Conservation (phyloP, 1,140 invertebrate genomes). For the Samia ricini region DNA sequence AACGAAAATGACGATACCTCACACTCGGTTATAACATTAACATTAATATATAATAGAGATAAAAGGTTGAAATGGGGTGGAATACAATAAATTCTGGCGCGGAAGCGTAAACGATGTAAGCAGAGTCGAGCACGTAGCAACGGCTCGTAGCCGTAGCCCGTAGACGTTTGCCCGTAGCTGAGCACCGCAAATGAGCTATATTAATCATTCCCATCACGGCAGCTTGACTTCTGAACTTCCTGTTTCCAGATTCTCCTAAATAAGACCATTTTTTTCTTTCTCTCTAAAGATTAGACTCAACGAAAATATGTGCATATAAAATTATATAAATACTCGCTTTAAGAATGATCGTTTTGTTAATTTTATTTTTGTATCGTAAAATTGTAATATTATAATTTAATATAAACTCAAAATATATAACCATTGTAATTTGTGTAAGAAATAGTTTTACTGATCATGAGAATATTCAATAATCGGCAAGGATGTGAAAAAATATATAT, state of each 20-base stretch:
- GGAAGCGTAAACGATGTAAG: conserved; percentile 73
- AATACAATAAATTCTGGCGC: conserved; percentile 69
- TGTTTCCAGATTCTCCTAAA: conserved; percentile 59
- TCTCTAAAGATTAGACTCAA: conserved; percentile 3
- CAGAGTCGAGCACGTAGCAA: conserved; percentile 57
- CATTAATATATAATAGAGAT: conserved; percentile 63
- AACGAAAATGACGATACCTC: neutral
- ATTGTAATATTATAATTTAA: too few relatives aligned
- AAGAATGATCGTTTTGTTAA: neutral
- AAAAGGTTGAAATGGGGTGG: conserved; percentile 69
- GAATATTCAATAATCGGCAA: too few relatives aligned
- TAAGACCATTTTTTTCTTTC: conserved; percentile 44
- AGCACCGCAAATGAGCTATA: conserved; percentile 71
- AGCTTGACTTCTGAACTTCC: conserved; percentile 62
- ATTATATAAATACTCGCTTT: too few relatives aligned
- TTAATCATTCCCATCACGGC: conserved; percentile 71
- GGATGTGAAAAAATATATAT: too few relatives aligned
- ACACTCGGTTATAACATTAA: conserved; percentile 20
- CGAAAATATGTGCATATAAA: neutral
- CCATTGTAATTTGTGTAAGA: too few relatives aligned
- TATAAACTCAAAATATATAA: too few relatives aligned
- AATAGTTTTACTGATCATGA: too few relatives aligned
- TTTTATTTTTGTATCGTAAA: too few relatives aligned
- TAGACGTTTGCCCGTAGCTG: conserved; percentile 25
- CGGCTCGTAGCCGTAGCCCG: conserved; percentile 36